Evolutionary conservation across 2,797 vertebrate genomes (phyloP).

Genomic region (Pseudochirops cupreus): DNA sequence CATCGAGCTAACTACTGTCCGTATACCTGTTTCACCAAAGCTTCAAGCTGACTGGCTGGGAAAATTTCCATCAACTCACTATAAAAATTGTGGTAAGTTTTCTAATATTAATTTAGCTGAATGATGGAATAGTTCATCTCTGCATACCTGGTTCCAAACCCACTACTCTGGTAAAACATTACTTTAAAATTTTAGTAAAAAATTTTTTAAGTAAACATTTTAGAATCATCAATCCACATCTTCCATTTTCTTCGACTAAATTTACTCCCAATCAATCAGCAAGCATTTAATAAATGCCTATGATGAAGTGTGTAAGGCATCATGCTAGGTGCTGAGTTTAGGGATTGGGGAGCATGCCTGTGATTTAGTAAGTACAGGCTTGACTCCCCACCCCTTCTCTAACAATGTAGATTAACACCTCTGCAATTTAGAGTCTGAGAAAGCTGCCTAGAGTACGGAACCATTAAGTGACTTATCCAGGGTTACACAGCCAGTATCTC

Average conservation of each 20-base stretch:
- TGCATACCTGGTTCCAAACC: conserved; percentile 18
- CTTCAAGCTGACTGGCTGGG: conserved; percentile 46
- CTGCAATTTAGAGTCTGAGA: too few relatives aligned
- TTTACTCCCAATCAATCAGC: not conserved
- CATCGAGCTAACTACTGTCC: conserved; percentile 16
- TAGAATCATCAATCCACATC: not conserved
- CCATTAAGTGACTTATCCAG: too few relatives aligned
- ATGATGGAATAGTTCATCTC: conserved; percentile 20
- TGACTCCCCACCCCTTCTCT: too few relatives aligned
- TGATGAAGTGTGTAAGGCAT: too few relatives aligned
- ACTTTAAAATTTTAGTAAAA: not conserved
- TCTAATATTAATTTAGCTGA: not conserved
- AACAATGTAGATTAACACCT: too few relatives aligned
- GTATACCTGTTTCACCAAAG: conserved; percentile 3
- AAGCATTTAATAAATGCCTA: too few relatives aligned
- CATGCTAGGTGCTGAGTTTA: not conserved
- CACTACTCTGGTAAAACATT: not conserved
- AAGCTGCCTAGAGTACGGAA: too few relatives aligned
- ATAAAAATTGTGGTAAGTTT: conserved; percentile 30
- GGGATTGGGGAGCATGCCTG: too few relatives aligned
- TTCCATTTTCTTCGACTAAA: not conserved
- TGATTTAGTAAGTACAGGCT: too few relatives aligned
- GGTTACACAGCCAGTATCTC: too few relatives aligned
- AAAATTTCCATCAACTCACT: conserved; percentile 22
- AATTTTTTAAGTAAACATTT: too few relatives aligned